Percentiles rank a stretch among this genome's conserved stretches.
Evolutionary conservation across 1,140 invertebrate species (phyloP).

Genomic region (Drosophila takahashii): DNA sequence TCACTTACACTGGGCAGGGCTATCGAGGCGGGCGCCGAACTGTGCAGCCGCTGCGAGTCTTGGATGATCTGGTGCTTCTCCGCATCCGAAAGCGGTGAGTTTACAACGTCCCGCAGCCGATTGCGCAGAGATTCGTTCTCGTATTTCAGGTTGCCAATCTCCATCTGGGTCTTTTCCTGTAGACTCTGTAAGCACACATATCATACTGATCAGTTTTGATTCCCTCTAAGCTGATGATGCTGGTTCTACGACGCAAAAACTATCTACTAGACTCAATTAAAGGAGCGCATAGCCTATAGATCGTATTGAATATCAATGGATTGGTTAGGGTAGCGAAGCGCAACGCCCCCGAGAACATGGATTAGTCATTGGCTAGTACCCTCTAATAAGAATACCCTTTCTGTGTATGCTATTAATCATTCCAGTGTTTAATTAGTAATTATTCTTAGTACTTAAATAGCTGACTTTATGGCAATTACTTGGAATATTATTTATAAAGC

Average conservation of each 20-base stretch:
- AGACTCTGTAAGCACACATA: slow-evolving; percentile 59
- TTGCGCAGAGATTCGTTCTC: slow-evolving; percentile 91
- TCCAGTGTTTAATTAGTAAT: too few relatives aligned
- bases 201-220: slow-evolving; percentile 20
- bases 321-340: slow-evolving; percentile 67
- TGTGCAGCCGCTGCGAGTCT: slow-evolving; percentile 88
- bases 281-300: slow-evolving; percentile 57
- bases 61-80: slow-evolving; percentile 91
- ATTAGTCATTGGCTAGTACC: background rate
- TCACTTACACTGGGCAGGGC: slow-evolving; percentile 86
- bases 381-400: background rate
- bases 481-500: background rate
- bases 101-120: slow-evolving; percentile 90
- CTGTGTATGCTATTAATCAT: background rate
- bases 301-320: slow-evolving; percentile 73
- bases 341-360: slow-evolving; percentile 43
- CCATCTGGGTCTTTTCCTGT: slow-evolving; percentile 87
- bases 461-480: background rate
- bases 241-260: slow-evolving; percentile 34
- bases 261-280: slow-evolving; percentile 48
- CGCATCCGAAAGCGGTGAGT: slow-evolving; percentile 92
- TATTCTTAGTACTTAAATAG: background rate
- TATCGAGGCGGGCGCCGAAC: slow-evolving; percentile 88
- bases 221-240: slow-evolving; percentile 6
- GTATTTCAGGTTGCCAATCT: slow-evolving; percentile 88